Evolutionary conservation across 2,113 vertebrate species (phyloP).

Genomic region (Etia nguti): DNA sequence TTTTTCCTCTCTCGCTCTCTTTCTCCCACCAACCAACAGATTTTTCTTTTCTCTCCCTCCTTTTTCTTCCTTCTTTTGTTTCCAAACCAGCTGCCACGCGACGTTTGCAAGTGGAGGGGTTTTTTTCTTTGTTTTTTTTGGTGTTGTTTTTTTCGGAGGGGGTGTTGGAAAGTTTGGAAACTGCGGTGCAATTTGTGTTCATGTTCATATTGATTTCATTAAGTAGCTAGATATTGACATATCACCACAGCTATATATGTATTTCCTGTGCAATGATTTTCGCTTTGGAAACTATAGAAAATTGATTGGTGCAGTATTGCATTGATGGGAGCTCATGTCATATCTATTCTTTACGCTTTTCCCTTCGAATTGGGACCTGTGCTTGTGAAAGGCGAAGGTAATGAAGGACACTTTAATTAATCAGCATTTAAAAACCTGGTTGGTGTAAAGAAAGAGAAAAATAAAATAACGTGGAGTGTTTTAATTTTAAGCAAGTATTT

Average conservation of each 20-base stretch:
- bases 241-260: neutral
- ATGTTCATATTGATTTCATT: slow-evolving; percentile 27
- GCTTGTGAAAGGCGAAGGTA: neutral
- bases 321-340: neutral
- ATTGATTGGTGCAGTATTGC: neutral
- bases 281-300: neutral
- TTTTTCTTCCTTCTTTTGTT: slow-evolving; percentile 73
- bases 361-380: neutral
- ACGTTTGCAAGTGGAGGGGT: slow-evolving; percentile 37
- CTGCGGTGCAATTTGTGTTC: neutral
- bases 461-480: neutral
- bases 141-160: neutral
- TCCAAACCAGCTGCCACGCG: slow-evolving; percentile 81
- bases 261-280: slow-evolving; percentile 22
- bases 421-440: neutral
- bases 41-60: slow-evolving; percentile 63
- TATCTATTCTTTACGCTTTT: neutral
- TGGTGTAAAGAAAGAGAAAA: neutral
- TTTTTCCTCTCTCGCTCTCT: slow-evolving; percentile 63
- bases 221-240: slow-evolving; percentile 1
- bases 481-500: neutral
- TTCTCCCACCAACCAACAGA: slow-evolving; percentile 59
- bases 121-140: neutral
- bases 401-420: neutral
- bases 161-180: neutral